Conservation (phyloP, 2,888 invertebrate genomes). For the Iphiclides podalirius region DNA sequence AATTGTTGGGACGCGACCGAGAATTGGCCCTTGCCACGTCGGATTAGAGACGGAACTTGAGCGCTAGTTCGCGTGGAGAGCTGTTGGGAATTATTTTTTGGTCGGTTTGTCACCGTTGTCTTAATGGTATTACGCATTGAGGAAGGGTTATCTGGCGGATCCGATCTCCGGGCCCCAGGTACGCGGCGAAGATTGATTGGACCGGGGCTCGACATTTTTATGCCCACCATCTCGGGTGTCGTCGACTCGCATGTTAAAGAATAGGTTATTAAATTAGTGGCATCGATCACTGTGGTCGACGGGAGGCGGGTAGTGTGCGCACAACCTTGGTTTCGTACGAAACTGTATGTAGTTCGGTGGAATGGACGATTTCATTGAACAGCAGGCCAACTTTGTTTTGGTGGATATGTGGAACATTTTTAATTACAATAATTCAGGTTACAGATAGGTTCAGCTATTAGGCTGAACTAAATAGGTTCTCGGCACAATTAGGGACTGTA, state of each 20-base stretch:
- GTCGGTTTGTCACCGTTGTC: constrained; percentile 79
- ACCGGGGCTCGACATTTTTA: constrained; percentile 70
- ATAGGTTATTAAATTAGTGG: constrained; percentile 74
- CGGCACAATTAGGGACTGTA: no score
- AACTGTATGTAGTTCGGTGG: background rate
- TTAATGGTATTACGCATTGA: constrained; percentile 79
- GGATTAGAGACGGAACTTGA: constrained; percentile 44
- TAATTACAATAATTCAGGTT: no score
- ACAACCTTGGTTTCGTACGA: background rate
- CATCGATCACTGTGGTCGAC: constrained; percentile 54
- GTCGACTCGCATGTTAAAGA: constrained; percentile 60
- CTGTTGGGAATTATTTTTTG: constrained; percentile 77
- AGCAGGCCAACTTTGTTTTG: background rate
- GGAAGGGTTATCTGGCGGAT: constrained; percentile 73
- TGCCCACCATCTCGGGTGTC: constrained; percentile 68
- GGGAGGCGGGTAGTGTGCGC: constrained; percentile 43
- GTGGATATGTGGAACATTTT: background rate
- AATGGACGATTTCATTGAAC: background rate
- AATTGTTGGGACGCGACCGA: constrained; percentile 38
- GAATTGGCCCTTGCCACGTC: constrained; percentile 45
- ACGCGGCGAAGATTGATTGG: constrained; percentile 74
- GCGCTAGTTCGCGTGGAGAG: constrained; percentile 49
- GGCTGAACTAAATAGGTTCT: no score
- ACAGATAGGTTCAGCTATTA: background rate
- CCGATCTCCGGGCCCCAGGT: constrained; percentile 70